Conservation (phyloP, 2,888 invertebrate species). For the Agonopterix subpropinquella region DNA sequence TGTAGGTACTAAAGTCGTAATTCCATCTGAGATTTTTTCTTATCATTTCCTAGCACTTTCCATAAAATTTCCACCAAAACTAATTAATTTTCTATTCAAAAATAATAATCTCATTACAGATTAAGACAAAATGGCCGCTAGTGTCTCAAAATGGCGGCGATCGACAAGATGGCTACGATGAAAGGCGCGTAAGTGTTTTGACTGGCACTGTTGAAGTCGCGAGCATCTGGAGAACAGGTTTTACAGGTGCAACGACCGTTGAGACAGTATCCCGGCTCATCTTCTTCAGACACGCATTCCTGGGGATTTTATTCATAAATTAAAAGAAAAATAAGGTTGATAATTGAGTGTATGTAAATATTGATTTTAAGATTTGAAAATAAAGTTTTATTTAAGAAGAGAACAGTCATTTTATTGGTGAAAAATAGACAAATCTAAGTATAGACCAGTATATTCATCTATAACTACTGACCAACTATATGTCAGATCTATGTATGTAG, state of each 20-base stretch:
- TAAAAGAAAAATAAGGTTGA: neutral
- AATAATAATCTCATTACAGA: no score
- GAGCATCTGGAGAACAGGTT: conserved; percentile 57
- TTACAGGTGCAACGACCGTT: conserved; percentile 63
- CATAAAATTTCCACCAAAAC: no score
- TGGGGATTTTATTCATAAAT: conserved; percentile 16
- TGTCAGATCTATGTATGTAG: no score
- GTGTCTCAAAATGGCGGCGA: conserved; percentile 44
- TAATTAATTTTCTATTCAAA: no score
- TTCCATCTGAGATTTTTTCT: no score
- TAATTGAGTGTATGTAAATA: neutral
- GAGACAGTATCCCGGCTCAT: conserved; percentile 62
- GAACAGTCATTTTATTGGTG: no score
- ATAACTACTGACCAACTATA: no score
- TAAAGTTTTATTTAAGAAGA: no score
- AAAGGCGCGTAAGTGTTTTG: conserved; percentile 30
- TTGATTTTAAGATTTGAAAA: neutral
- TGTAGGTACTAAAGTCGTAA: no score
- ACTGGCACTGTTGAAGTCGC: conserved; percentile 51
- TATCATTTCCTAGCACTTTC: no score
- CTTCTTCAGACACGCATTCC: conserved; percentile 68
- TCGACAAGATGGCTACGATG: conserved; percentile 30
- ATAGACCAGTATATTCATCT: no score
- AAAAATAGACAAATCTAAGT: no score
- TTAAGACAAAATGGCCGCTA: conserved; percentile 14